These are phyloP conservation scores for Malaclemys terrapin DNA, from an alignment of 2,113 vertebrate genomes.

Conservation along the genomic window DNA sequence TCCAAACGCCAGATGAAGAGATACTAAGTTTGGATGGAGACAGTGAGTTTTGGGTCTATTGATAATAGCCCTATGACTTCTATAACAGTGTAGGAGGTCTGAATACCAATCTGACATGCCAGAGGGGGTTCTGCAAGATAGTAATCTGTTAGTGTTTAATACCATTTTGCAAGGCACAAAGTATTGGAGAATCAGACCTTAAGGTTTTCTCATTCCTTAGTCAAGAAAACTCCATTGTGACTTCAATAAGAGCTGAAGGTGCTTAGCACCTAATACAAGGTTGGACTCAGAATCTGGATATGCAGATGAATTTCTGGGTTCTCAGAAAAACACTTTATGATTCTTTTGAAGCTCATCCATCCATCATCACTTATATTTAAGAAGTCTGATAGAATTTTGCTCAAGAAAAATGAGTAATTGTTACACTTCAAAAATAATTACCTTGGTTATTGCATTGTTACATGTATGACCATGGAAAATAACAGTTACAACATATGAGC, in stretches of 20 bases:
- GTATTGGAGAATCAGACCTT: background rate
- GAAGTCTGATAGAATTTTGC: background rate
- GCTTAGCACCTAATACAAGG: background rate
- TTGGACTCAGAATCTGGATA: background rate
- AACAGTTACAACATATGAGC: background rate
- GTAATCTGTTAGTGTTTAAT: background rate
- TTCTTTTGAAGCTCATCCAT: background rate
- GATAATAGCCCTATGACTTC: background rate
- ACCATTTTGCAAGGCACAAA: background rate
- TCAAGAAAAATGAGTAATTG: background rate
- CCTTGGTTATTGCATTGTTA: background rate
- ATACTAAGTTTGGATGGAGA: background rate
- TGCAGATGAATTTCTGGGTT: rapidly evolving
- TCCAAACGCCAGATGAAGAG: background rate
- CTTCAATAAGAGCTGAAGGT: background rate
- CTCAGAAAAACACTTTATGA: background rate
- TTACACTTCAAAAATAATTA: background rate
- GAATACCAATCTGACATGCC: background rate
- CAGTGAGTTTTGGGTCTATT: background rate
- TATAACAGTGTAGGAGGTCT: background rate
- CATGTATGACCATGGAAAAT: background rate
- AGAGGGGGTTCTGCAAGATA: background rate
- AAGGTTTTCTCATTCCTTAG: background rate
- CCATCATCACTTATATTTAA: background rate
- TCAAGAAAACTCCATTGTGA: background rate